phyloP scores from a whole-genome alignment of 2,888 invertebrate species.

The Drosophila limbata region DNA sequence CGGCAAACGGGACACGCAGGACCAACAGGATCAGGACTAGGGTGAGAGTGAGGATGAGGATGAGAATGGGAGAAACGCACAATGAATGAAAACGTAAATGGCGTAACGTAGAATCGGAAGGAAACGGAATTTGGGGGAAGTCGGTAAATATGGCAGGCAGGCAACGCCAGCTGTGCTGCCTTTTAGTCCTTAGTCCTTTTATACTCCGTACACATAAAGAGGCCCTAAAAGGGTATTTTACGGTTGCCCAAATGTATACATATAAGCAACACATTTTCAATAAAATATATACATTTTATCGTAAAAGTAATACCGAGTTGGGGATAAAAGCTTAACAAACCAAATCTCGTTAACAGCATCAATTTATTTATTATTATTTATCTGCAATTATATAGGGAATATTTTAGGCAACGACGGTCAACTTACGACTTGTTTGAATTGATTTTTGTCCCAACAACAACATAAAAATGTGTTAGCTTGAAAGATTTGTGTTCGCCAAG shows the following conservation, averaged over 20 bases:
- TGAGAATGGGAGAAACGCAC: constrained; percentile 25
- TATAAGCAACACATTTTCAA: constrained; percentile 3
- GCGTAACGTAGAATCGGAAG: constrained; percentile 42
- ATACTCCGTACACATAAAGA: constrained; percentile 21
- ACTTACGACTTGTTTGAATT: constrained; percentile 23
- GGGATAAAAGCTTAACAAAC: background rate
- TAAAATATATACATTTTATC: constrained; percentile 8
- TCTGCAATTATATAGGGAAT: constrained; percentile 19
- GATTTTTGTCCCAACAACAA: constrained; percentile 39
- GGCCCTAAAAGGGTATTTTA: constrained; percentile 8
- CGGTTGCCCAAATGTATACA: background rate
- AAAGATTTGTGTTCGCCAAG: constrained; percentile 41
- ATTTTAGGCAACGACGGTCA: background rate
- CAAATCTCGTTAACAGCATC: background rate
- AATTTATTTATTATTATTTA: background rate
- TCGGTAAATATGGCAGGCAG: constrained; percentile 54
- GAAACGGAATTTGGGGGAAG: constrained; percentile 47
- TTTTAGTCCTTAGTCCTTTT: constrained; percentile 20
- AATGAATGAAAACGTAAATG: constrained; percentile 62
- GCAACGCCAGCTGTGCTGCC: constrained; percentile 36
- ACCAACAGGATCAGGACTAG: background rate
- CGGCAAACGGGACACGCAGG: constrained; percentile 20
- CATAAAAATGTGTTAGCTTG: constrained; percentile 38
- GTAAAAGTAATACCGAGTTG: background rate
- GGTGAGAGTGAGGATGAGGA: background rate